Conservation (phyloP, 2,888 invertebrate genomes). For the Chaitophorus viminalis region DNA sequence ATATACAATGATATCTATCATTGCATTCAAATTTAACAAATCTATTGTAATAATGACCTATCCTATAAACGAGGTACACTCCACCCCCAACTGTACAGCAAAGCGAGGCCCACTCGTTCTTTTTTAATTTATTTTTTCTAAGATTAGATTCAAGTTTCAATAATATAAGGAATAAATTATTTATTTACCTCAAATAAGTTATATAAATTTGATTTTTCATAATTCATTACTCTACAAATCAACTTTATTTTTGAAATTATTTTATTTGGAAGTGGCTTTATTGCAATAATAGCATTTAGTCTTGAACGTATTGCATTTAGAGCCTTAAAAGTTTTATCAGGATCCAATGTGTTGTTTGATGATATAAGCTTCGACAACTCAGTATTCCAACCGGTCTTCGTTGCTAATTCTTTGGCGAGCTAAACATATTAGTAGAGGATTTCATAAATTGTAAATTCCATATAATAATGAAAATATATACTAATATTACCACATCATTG, state of each 20-base stretch:
- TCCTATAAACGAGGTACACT: too few relatives aligned
- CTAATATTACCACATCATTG: not conserved
- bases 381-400: constrained; percentile 13
- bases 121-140: too few relatives aligned
- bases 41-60: too few relatives aligned
- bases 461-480: not conserved
- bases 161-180: too few relatives aligned
- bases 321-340: constrained; percentile 9
- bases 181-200: constrained; percentile 19
- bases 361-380: constrained; percentile 8
- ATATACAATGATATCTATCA: too few relatives aligned
- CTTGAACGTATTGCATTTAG: constrained; percentile 34
- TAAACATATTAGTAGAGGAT: not conserved
- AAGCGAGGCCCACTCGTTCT: too few relatives aligned
- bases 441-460: too few relatives aligned
- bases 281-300: not conserved
- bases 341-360: not conserved
- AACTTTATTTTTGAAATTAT: not conserved
- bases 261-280: constrained; percentile 5
- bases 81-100: too few relatives aligned
- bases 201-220: not conserved
- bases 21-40: too few relatives aligned
- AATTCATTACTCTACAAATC: not conserved
- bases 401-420: not conserved
- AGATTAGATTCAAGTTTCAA: too few relatives aligned